These are phyloP conservation scores for Erpetoichthys calabaricus DNA, from an alignment of 2,797 vertebrate genomes.

Conservation along the genomic window DNA sequence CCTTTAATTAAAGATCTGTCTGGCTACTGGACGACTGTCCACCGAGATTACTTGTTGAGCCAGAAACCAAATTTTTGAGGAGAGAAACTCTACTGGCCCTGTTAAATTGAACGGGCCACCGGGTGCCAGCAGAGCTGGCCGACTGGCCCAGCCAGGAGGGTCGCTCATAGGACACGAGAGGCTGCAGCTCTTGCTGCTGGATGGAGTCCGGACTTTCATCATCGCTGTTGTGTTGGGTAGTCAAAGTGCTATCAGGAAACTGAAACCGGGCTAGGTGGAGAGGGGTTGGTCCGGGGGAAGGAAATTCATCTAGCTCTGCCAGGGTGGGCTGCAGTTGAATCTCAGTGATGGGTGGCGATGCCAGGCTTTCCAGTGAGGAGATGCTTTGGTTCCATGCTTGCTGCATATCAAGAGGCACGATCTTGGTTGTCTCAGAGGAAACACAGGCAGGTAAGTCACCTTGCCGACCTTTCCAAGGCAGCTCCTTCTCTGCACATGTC, in stretches of 20 bases:
- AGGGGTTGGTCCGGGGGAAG: constrained; percentile 13
- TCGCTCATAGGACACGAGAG: constrained; percentile 60
- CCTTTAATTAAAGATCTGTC: constrained; percentile 26
- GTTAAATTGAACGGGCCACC: constrained; percentile 47
- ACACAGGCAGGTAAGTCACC: constrained; percentile 70
- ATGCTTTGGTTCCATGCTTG: constrained; percentile 93
- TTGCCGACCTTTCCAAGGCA: constrained; percentile 75
- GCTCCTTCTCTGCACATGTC: constrained; percentile 60
- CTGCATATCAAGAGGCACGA: constrained; percentile 85
- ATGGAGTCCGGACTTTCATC: constrained; percentile 40
- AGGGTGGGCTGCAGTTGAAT: constrained; percentile 40
- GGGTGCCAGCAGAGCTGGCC: constrained; percentile 18
- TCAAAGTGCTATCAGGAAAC: constrained; percentile 26
- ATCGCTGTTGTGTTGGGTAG: constrained; percentile 31
- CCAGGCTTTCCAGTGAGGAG: constrained; percentile 77
- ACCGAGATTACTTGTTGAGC: constrained; percentile 24
- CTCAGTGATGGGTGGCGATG: constrained; percentile 47
- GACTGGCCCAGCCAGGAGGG: constrained; percentile 34
- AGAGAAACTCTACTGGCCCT: constrained; percentile 51
- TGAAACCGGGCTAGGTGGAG: constrained; percentile 12
- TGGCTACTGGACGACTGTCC: constrained; percentile 9
- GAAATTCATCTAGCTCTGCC: constrained; percentile 28
- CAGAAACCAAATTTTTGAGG: constrained; percentile 44
- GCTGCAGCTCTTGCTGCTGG: constrained; percentile 68
- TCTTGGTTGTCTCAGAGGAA: constrained; percentile 83